Conservation (phyloP, 2,797 vertebrate genomes). For the Sebastes diaconus region DNA sequence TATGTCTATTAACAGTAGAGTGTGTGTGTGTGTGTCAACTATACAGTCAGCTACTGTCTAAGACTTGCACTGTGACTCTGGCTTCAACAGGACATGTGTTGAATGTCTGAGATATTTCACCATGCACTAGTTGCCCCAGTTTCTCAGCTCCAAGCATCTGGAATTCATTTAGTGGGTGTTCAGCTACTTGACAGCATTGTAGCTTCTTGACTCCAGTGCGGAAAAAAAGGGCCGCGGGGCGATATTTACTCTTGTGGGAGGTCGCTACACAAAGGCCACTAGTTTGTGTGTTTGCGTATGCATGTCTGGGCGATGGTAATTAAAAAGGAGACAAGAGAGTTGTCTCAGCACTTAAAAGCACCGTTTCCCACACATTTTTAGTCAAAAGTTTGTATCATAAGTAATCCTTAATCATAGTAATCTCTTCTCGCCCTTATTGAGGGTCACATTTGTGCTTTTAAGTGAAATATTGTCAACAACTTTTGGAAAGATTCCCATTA, state of each 20-base stretch:
- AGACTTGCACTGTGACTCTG: slow-evolving; percentile 13
- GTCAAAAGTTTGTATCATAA: neutral
- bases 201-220: slow-evolving; percentile 49
- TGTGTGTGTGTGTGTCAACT: neutral
- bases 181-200: slow-evolving; percentile 46
- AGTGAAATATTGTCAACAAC: neutral
- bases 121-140: slow-evolving; percentile 49
- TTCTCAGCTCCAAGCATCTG: slow-evolving; percentile 71
- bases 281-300: slow-evolving; percentile 26
- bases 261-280: slow-evolving; percentile 37
- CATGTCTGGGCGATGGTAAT: neutral
- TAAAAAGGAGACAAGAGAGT: neutral
- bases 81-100: slow-evolving; percentile 29
- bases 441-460: neutral
- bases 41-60: slow-evolving; percentile 25
- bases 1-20: neutral
- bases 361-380: neutral
- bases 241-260: slow-evolving; percentile 57
- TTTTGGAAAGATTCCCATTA: neutral
- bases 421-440: neutral
- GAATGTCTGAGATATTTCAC: slow-evolving; percentile 52
- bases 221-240: neutral
- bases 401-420: no score
- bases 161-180: slow-evolving; percentile 73
- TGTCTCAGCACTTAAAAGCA: neutral